Base-by-base conservation (phyloP, 2,113 vertebrate species). In the Rhinogobius similis region DNA sequence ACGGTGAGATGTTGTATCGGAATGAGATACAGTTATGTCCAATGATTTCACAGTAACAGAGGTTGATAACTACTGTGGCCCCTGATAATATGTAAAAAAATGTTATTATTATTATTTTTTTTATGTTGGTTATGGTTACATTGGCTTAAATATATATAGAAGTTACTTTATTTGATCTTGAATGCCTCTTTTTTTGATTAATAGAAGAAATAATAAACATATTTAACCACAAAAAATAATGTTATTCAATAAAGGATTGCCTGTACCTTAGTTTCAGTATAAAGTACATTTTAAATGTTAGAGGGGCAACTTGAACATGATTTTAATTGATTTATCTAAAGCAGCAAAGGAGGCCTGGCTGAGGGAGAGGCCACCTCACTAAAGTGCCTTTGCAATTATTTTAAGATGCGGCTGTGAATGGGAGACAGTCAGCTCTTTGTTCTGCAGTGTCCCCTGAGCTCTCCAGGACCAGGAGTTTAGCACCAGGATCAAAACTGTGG, bases 1-100 rank as follows among this genome's bases (percentile, higher is more conserved):
- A 67, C 65, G 41, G 24, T 41, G 67, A 39, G 5, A 70, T 43
- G 16, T 71, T 65, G 79, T 50, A 41, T 27, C 26, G 7, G 21
- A 52, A 6, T 59, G 14, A 78, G 55, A 75, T 8, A 5, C 32
- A 3, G 59, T 68, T 67, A 20, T 69, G 38, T n/a, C 14, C 20
- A 66, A 36, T 36, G 9, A 5, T 36, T 36, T 36, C 32, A 5
- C 32, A 36, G 5, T 36, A 2, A 36, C 32, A 36, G 32, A 36
- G 32, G 32, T 5, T 36, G 5, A 7, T 36, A 36, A 36, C 32
- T 8, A 36, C 32, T 7, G 5, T 36, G 32, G 32, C 32, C 32
- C 32, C 32, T 36, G 32, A 36, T 36, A 36, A n/a, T n/a, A n/a
- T n/a, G 8, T 3, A 36, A 36, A 8, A 36, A 36, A 36, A 36